Evolutionary conservation across 1,140 invertebrate genomes (phyloP), one percentile per base, ranked within the genome.

Genomic region (Drosophila pallidifrons): DNA sequence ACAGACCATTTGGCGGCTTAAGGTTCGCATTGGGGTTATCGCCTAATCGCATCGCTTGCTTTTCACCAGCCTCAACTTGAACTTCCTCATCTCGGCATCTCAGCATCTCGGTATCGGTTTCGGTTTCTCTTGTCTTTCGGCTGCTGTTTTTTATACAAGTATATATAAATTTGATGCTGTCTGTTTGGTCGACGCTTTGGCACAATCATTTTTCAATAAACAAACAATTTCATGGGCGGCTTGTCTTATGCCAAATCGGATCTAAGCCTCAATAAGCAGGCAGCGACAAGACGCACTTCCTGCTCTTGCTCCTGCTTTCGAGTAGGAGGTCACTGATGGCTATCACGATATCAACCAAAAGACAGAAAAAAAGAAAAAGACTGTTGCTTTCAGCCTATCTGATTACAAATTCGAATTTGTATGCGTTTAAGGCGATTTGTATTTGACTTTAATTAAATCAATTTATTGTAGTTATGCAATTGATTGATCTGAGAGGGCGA

Each of bases 141-240:
- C 52, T 70, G 67, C 20, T 25, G 20, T 25, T 66, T 77, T 66
- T 59, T 77, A 49, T 67, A 45, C 38, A 52, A 41, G 52, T 52
- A 38, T 55, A 32, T 71, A 49, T 72, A 38, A 51, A 65, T 72
- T 66, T 66, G 28, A 49, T 65, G 38, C 46, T 41, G 64, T n/a
- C 41, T 41, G 38, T 63, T 32, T 25, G 3, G 16, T 25, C 77
- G 38, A 25, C 54, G 79, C 71, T 8, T n/a, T 13, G 41, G 70
- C 75, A 77, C 81, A 89, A 89, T 89, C 85, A 89, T 89, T 89
- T 89, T 89, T 89, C 85, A 89, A 89, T 89, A 89, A 89, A 89
- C 85, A 89, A 89, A 89, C 85, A 89, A 89, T 89, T 89, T 89
- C 85, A 89, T 89, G 85, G 85, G 72, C 85, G 77, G 85, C 85